Base-by-base conservation (phyloP, 2,888 invertebrate genomes). In the Vandiemenella viatica region DNA sequence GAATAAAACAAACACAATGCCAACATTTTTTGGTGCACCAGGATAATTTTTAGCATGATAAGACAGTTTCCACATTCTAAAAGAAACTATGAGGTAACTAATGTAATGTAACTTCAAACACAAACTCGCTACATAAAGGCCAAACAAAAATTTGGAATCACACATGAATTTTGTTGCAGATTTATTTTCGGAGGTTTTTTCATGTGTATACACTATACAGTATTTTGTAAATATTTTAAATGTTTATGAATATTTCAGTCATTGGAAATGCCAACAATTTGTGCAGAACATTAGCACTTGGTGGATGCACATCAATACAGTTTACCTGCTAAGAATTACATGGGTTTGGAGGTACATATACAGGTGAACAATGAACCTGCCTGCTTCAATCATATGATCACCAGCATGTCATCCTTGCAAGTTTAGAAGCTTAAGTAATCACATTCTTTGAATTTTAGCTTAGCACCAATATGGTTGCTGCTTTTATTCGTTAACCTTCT, bases 241-340 rank as follows among this genome's bases (percentile, higher is more conserved):
- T 48, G 45, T 46, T 40, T 46, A 43, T 46, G 23, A 49, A 44
- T 40, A 43, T 46, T 49, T 49, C 49, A 41, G 49, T 52, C 48
- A 43, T 52, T 55, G 55, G 52, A 55, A 55, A 55, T 52, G 54
- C 53, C 53, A 55, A 55, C 55, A 55, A 53, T 53, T 55, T 53
- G 55, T 55, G 53, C 55, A 54, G 50, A 49, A 50, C 49, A 46
- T 46, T 53, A 53, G 53, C 53, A 53, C 53, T 52, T 54, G 50
- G 52, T 54, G 52, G 49, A 52, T 50, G 52, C 54, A 53, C 53
- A 50, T 51, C 37, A 44, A 53, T 51, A 46, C 49, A 44, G 49
- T 53, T 53, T 49, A 50, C 50, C 53, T 53, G 47, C 51, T 51
- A 51, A 48, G 46, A 50, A 46, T 50, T 48, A 50, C 43, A 51